Conservation (phyloP, 2,888 invertebrate genomes). For the Tetragonula carbonaria region DNA sequence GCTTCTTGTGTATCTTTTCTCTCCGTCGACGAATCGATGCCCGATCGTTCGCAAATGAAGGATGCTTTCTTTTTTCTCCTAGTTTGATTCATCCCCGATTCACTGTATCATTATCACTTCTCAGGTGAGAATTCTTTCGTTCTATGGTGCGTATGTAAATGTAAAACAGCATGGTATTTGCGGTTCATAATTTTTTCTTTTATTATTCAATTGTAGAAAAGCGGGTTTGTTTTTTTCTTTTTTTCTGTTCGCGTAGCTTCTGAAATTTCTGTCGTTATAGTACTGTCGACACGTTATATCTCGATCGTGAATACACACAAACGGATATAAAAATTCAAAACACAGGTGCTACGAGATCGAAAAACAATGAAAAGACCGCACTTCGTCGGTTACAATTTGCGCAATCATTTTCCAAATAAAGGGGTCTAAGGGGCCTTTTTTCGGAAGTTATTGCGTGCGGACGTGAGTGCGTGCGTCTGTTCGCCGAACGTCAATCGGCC, state of each 20-base stretch:
- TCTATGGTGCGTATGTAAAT: background rate
- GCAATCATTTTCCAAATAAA: constrained; percentile 17
- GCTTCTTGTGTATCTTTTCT: constrained; percentile 64
- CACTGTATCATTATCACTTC: background rate
- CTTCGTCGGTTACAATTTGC: constrained; percentile 16
- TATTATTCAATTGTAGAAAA: constrained; percentile 26
- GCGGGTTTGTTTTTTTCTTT: background rate
- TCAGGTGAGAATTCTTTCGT: background rate
- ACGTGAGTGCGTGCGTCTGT: background rate
- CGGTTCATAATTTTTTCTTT: constrained; percentile 1
- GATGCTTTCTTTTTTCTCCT: background rate
- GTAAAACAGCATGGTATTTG: constrained; percentile 8
- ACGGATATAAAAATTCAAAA: constrained; percentile 8
- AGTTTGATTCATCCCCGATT: background rate
- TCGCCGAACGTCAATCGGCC: constrained; percentile 58
- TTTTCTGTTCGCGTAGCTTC: constrained; percentile 1
- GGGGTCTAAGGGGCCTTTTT: background rate
- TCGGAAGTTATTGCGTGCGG: background rate
- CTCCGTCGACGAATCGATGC: constrained; percentile 67
- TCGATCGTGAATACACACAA: constrained; percentile 9
- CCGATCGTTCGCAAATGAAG: constrained; percentile 49
- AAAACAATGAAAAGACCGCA: constrained; percentile 14
- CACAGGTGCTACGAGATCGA: background rate
- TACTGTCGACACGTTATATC: background rate
- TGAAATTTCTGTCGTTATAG: background rate